phyloP scores from a whole-genome alignment of 2,797 vertebrate species.

The Buphagus erythrorhynchus region DNA sequence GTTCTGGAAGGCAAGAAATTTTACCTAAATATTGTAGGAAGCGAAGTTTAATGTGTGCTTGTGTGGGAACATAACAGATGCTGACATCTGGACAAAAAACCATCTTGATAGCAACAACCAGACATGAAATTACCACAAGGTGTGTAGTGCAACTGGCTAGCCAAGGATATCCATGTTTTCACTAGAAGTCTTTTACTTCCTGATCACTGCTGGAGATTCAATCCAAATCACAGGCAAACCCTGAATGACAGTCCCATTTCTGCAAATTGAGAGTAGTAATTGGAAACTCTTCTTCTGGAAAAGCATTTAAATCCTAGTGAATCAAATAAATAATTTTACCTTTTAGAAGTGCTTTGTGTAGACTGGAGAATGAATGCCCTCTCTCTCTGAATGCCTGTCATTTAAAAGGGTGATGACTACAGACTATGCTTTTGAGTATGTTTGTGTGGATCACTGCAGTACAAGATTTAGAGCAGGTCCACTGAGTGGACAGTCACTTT shows the following conservation, averaged over 20 bases:
- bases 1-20: neutral
- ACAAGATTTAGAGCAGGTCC: neutral
- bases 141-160: neutral
- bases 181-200: neutral
- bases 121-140: neutral
- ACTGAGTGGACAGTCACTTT: neutral
- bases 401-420: neutral
- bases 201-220: neutral
- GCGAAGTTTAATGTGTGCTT: neutral
- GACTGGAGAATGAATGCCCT: neutral
- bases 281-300: conserved; percentile 10
- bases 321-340: neutral
- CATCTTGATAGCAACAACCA: neutral
- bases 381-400: neutral
- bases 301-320: neutral
- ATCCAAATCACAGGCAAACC: neutral
- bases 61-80: neutral
- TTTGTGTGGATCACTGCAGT: neutral
- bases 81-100: neutral
- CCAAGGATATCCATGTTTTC: neutral
- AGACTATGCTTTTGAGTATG: neutral
- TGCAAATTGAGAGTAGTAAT: neutral
- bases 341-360: neutral
- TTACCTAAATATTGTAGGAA: neutral
- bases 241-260: conserved; percentile 1